Conservation (phyloP, 1,140 invertebrate species). For the Tetramorium alpestre region DNA sequence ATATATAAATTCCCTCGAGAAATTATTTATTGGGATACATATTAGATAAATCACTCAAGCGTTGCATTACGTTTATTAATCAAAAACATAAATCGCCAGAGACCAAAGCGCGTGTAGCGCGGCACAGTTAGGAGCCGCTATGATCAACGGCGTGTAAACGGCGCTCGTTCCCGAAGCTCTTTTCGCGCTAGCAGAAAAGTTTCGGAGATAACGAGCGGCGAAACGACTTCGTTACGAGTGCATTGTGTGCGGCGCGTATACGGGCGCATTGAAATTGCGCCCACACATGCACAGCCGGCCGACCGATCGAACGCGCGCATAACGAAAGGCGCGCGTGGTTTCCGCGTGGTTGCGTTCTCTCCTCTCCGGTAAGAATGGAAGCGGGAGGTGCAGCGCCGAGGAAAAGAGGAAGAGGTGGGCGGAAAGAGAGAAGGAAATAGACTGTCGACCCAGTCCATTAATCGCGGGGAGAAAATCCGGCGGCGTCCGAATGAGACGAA, state of each 20-base stretch:
- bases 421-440: constrained; percentile 40
- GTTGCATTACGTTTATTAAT: background rate
- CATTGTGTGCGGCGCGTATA: constrained; percentile 5
- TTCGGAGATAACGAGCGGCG: constrained; percentile 40
- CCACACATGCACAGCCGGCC: background rate
- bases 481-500: constrained; percentile 21
- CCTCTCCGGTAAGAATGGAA: constrained; percentile 20
- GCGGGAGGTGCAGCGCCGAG: background rate
- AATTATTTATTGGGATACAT: background rate
- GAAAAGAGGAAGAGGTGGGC: background rate
- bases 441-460: constrained; percentile 65
- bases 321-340: constrained; percentile 47
- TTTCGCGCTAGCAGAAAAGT: constrained; percentile 17
- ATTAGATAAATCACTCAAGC: background rate
- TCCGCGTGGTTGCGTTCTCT: constrained; percentile 57
- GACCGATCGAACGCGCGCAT: constrained; percentile 10
- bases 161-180: background rate
- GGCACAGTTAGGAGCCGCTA: background rate
- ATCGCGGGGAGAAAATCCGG: constrained; percentile 57
- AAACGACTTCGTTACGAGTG: constrained; percentile 36
- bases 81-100: background rate
- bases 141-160: constrained; percentile 27
- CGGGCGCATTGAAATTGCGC: constrained; percentile 29
- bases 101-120: background rate
- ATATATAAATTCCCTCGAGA: background rate